Conservation (phyloP, 1,140 invertebrate species). For the Gonioctena quinquepunctata region DNA sequence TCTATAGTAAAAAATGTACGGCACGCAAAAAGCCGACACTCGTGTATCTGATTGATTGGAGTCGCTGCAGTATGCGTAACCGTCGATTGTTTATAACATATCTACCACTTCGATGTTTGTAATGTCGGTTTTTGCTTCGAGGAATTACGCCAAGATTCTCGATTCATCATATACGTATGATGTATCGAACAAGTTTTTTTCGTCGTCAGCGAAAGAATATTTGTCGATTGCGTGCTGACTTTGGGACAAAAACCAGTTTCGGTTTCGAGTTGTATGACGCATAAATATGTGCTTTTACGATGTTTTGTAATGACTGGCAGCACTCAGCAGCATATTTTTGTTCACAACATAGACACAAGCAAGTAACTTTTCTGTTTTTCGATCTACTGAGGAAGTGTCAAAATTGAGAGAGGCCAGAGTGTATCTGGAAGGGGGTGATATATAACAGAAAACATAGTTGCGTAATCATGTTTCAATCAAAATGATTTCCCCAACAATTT, state of each 20-base stretch:
- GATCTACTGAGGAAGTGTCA: no score
- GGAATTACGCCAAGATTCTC: neutral
- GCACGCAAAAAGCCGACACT: slow-evolving; percentile 4
- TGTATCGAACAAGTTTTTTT: neutral
- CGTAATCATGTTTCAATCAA: no score
- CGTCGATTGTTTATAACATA: slow-evolving; percentile 28
- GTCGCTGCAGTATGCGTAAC: slow-evolving; percentile 22
- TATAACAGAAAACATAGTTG: no score
- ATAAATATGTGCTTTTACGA: neutral
- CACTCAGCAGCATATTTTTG: no score
- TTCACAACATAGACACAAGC: no score
- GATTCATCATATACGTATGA: neutral
- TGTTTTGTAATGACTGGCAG: no score
- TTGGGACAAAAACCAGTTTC: neutral
- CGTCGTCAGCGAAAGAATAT: neutral
- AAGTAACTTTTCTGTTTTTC: no score
- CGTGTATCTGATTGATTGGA: slow-evolving; percentile 31
- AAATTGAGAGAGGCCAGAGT: no score
- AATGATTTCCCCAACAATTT: no score
- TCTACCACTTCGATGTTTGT: slow-evolving; percentile 12
- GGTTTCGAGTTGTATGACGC: neutral
- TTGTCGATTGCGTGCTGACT: neutral
- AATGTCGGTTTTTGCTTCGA: neutral
- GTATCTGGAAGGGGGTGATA: no score
- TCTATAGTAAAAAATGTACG: slow-evolving; percentile 15